These are phyloP conservation scores for Cephonodes hylas DNA, from an alignment of 2,888 invertebrate species.

Conservation along the genomic window DNA sequence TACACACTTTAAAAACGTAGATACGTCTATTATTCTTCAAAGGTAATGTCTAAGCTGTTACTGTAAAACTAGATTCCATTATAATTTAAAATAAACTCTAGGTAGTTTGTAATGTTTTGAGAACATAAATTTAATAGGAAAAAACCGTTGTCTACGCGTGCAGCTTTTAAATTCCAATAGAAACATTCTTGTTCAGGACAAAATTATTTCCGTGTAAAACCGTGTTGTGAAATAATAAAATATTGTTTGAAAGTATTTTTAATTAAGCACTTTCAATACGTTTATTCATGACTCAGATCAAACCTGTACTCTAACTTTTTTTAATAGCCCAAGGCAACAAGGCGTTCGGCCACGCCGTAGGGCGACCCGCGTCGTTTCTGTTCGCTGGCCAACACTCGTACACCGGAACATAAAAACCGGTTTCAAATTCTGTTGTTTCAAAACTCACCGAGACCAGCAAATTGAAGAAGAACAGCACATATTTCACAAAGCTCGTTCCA, in stretches of 20 bases:
- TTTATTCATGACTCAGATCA: slow-evolving; percentile 11
- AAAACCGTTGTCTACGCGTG: no score
- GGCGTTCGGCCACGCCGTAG: slow-evolving; percentile 22
- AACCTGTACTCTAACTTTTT: slow-evolving; percentile 16
- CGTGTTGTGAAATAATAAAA: no score
- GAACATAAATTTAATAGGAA: no score
- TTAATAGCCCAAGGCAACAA: slow-evolving; percentile 15
- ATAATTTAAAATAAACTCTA: no score
- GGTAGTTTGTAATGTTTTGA: neutral
- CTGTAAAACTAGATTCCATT: neutral
- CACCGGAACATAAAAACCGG: slow-evolving; percentile 70
- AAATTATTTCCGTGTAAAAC: no score
- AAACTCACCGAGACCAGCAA: slow-evolving; percentile 88
- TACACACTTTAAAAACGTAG: neutral
- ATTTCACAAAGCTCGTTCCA: slow-evolving; percentile 89
- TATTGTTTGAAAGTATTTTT: no score
- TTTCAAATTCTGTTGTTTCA: slow-evolving; percentile 54
- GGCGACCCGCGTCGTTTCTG: slow-evolving; percentile 39
- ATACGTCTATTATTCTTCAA: neutral
- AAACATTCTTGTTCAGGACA: no score
- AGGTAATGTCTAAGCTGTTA: neutral
- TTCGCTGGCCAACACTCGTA: slow-evolving; percentile 57
- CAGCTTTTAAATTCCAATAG: no score
- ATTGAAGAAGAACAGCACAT: slow-evolving; percentile 90
- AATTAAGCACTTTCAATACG: neutral